Evolutionary conservation across 2,888 invertebrate species (phyloP).

Genomic region (Horisme vitalbata): DNA sequence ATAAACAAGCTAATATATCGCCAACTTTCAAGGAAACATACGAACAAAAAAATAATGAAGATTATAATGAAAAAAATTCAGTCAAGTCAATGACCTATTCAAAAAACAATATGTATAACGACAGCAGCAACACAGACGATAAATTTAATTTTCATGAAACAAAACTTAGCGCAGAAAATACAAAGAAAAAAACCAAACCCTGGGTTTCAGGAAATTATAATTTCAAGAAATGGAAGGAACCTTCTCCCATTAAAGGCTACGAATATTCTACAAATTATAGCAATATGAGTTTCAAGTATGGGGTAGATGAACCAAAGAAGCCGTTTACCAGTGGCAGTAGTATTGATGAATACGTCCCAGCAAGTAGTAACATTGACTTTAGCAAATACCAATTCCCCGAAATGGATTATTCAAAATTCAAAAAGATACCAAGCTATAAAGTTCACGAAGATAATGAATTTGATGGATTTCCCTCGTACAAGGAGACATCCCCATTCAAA

Average conservation of each 20-base stretch:
- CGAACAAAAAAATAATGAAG: slow-evolving; percentile 44
- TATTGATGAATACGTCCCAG: slow-evolving; percentile 60
- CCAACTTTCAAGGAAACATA: slow-evolving; percentile 38
- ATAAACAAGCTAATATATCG: slow-evolving; percentile 41
- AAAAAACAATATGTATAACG: slow-evolving; percentile 23
- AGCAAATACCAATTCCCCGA: slow-evolving; percentile 57
- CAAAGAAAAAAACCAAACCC: slow-evolving; percentile 61
- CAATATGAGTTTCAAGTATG: slow-evolving; percentile 61
- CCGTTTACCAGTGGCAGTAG: slow-evolving; percentile 45
- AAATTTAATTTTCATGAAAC: slow-evolving; percentile 21
- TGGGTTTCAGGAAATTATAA: slow-evolving; percentile 48
- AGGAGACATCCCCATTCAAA: slow-evolving; percentile 43
- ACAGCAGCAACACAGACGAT: slow-evolving; percentile 18
- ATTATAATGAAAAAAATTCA: slow-evolving; percentile 42
- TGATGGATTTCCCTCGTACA: slow-evolving; percentile 42
- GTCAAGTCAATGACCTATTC: slow-evolving; percentile 38
- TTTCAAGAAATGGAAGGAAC: slow-evolving; percentile 54
- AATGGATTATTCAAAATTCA: slow-evolving; percentile 53
- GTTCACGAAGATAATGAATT: slow-evolving; percentile 52
- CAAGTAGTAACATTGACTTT: slow-evolving; percentile 63
- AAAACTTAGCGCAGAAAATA: slow-evolving; percentile 36
- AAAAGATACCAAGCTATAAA: slow-evolving; percentile 54
- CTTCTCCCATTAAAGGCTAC: slow-evolving; percentile 53
- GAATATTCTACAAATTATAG: slow-evolving; percentile 66
- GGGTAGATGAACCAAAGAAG: slow-evolving; percentile 52